Evolutionary conservation across 2,888 invertebrate species (phyloP).

Genomic region (Pogonocherus hispidulus): DNA sequence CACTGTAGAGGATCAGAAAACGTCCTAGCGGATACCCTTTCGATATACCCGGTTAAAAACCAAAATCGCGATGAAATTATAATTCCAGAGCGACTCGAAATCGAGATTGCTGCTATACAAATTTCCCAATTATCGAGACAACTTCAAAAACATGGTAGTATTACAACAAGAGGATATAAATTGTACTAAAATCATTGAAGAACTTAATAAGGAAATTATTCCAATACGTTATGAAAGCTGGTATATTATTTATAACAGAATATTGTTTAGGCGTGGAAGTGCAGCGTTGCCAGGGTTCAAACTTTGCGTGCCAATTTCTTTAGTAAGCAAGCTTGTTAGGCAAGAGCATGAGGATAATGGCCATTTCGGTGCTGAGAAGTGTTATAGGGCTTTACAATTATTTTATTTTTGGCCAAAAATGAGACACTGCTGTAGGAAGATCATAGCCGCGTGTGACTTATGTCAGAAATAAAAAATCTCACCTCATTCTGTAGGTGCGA

Average conservation of each 20-base stretch:
- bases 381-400: not conserved
- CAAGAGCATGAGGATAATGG: constrained; percentile 27
- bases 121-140: not conserved
- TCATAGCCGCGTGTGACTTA: constrained; percentile 19
- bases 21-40: constrained; percentile 25
- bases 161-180: not conserved
- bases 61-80: not conserved
- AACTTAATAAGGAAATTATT: not conserved
- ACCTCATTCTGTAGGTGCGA: not conserved
- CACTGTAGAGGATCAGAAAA: constrained; percentile 29
- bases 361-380: constrained; percentile 33
- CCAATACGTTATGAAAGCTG: not conserved
- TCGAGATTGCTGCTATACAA: not conserved
- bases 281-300: not conserved
- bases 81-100: not conserved
- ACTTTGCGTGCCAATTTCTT: constrained; percentile 12
- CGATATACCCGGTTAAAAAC: constrained; percentile 10
- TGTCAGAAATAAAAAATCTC: constrained; percentile 28
- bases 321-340: not conserved
- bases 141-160: not conserved
- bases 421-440: not conserved
- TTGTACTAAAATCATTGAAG: not conserved
- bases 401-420: constrained; percentile 28
- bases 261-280: constrained; percentile 12
- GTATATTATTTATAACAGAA: constrained; percentile 8